Base-by-base conservation (phyloP, 2,797 vertebrate genomes). In the Syngnathus rostellatus region DNA sequence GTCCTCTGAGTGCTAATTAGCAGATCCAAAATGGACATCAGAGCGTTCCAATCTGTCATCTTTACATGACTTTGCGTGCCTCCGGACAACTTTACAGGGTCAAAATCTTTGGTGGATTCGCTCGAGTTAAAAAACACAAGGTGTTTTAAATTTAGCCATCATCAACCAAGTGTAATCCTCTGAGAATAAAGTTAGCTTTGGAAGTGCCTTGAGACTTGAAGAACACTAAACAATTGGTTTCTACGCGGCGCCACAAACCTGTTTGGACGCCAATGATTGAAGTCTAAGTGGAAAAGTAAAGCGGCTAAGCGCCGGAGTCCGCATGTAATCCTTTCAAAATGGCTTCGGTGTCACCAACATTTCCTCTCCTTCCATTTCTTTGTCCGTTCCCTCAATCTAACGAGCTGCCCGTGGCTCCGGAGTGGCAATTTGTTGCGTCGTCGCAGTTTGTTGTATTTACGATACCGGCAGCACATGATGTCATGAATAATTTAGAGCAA, bases 251-350 rank as follows among this genome's bases (percentile, higher is more conserved):
- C 14, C 6, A 16, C 5, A 57, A 57, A 31, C 25, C 11, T 43
- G 10, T 43, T 59, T 2, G 16, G 5, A 17, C n/a, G 11, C 39
- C 59, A 41, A 43, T 61, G 2, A 61, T 41, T 11, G 9, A 41
- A 21, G 38, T 60, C 10, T n/a, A 41, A 21, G 8, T 60, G 38
- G 58, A n/a, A 60, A 60, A 40, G 38, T 40, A 19, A 40, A 37
- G 39, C n/a, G 39, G 59, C 39, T 61, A 39, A 41, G 39, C 40
- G 8, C 40, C 9, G 40, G 39, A 39, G 8, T 41, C 9, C 38
- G 23, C 19, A 40, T 41, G 59, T 61, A 61, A 61, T 61, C 59
- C 59, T 61, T 61, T 61, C 39, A 41, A 54, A 54, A 54, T 54
- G 53, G 53, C 53, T 25, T 54, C 53, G 10, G 53, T 23, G 10